Evolutionary conservation across 2,797 vertebrate genomes (phyloP), one percentile per base, ranked within the genome.

Genomic region (Nyctibius grandis): DNA sequence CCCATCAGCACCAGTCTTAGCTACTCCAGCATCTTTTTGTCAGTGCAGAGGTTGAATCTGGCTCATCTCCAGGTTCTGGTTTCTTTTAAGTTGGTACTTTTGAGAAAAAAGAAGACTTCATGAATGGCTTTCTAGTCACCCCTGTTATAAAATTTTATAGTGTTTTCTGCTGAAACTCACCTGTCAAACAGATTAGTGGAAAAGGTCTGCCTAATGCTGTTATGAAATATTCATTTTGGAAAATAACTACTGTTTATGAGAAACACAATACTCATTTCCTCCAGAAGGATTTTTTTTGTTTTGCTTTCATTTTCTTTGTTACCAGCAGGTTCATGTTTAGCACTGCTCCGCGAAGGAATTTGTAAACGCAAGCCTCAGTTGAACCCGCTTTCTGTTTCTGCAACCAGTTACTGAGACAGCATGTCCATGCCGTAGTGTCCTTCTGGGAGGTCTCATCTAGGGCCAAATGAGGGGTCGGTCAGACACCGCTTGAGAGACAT

Each of bases 281-380:
- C 20, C 38, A 25, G 14, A 5, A 23, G 48, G 18, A 12, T 14
- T 25, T 8, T 4, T 9, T 50, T 11, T 1, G 34, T 88, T 95
- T 91, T 85, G 13, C 12, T 96, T 96, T 94, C 23, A 0, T 40
- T 87, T 94, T 25, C 67, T 89, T 94, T 96, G 84, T 87, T 74
- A 38, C 3, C 12, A 60, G 67, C 40, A 74, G 40, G 63, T 89
- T 47, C 6, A 2, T 26, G 19, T 69, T 85, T 47, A 50, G 15
- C 2, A 23, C 3, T 56, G 50, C 6, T 36, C 44, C 3, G 0
- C 3, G 6, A 59, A 64, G 51, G 34, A 68, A 76, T 15, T 1
- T 26, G 31, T 19, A 45, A 45, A 5, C 15, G 23, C 28, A 69
- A 70, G 4, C 25, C 16, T 67, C n/a, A 31, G 21, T 2, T 61